Evolutionary conservation across 2,888 invertebrate genomes (phyloP), one percentile per base, ranked within the genome.

Genomic region (Periphyllus acericola): DNA sequence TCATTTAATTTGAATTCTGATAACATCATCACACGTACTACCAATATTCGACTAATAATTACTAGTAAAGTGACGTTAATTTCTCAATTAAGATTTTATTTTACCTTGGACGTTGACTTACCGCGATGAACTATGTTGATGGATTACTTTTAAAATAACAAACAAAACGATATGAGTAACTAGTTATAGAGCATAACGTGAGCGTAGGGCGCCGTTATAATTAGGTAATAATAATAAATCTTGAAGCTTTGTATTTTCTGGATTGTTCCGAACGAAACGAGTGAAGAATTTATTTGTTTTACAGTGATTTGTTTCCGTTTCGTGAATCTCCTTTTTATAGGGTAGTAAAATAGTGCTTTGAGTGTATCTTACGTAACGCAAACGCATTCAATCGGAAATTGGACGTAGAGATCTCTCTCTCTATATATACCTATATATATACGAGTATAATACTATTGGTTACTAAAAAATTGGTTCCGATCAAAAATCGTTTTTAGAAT

Each of bases 1-100:
- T n/a, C n/a, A 80, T 40, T 80, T 66, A 19, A 40, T 80, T 66
- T 80, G 40, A 66, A n/a, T n/a, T 40, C 36, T 40, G 14, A 79
- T n/a, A 34, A 34, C 34, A 21, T 11, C 29, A n/a, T 19, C 1
- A 9, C 5, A 29, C 9, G 17, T 29, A 19, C 36, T 46, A 46
- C 46, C 46, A 46, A 9, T 46, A 66, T 66, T 40, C 19, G 60
- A 60, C 79, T 19, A 66, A 80, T 80, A 80, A 80, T 80, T 66
- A 68, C 17, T 68, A 80, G 40, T 40, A 0, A 68, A 68, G 29
- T 21, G 36, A 80, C 21, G n/a, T 66, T 40, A 66, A 80, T 80
- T 66, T 68, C 29, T 21, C 29, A 21, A 29, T 80, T n/a, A 6
- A 14, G 29, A 80, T 80, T 66, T n/a, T 19, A 40, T 66, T 80